Percentiles rank a stretch among this genome's conserved stretches.
Evolutionary conservation across 2,888 invertebrate genomes (phyloP).

Genomic region (Coelopa pilipes): DNA sequence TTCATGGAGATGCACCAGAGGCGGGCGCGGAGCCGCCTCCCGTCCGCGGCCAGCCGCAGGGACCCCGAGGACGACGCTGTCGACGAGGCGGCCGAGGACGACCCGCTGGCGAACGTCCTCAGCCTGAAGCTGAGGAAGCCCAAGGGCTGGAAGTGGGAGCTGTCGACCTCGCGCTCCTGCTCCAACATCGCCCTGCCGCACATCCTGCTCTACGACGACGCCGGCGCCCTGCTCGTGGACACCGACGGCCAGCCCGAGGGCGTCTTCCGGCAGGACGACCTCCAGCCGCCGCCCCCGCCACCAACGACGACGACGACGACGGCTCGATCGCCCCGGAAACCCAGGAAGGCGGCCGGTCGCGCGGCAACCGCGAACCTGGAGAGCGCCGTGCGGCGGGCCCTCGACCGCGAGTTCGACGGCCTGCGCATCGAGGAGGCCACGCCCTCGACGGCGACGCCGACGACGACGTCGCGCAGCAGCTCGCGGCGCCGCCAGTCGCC

Average conservation of each 20-base stretch:
- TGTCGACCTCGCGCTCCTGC: conserved; percentile 71
- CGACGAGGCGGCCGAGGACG: conserved; percentile 43
- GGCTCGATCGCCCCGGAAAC: conserved; percentile 13
- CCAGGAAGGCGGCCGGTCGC: conserved; percentile 31
- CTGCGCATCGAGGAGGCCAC: conserved; percentile 56
- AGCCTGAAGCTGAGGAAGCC: conserved; percentile 70
- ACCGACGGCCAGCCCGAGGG: conserved; percentile 57
- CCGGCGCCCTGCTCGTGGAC: conserved; percentile 68
- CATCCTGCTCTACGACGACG: conserved; percentile 69
- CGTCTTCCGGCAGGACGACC: conserved; percentile 48
- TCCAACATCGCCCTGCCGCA: conserved; percentile 70
- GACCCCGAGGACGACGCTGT: conserved; percentile 23
- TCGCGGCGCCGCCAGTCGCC: conserved; percentile 23
- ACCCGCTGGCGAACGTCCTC: conserved; percentile 65
- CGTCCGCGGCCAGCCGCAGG: not conserved
- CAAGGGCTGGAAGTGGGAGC: conserved; percentile 71
- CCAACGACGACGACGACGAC: conserved; percentile 3
- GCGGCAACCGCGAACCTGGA: conserved; percentile 50
- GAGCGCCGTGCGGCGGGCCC: conserved; percentile 48
- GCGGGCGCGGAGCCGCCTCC: conserved; percentile 33
- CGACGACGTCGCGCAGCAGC: conserved; percentile 27
- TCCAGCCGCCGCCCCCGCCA: not conserved
- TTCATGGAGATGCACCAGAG: conserved; percentile 49
- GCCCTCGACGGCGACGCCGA: conserved; percentile 41
- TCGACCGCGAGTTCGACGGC: conserved; percentile 53